Evolutionary conservation across 2,888 invertebrate genomes (phyloP).

Genomic region (Melangyna quadrimaculata): DNA sequence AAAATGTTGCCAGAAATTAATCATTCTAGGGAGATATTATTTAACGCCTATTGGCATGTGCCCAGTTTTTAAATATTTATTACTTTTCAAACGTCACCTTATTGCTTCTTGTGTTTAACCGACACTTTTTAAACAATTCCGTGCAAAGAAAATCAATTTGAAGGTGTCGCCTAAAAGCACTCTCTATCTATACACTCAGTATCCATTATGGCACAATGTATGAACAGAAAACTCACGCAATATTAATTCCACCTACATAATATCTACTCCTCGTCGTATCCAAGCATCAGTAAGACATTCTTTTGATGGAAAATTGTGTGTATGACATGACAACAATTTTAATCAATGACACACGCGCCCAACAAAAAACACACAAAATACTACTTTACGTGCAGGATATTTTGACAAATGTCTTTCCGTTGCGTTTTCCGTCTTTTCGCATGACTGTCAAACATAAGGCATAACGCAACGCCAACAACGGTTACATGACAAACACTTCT

Average conservation of each 20-base stretch:
- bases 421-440: conserved; percentile 42
- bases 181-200: not conserved
- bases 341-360: conserved; percentile 54
- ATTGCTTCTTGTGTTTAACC: conserved; percentile 17
- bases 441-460: conserved; percentile 62
- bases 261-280: not conserved
- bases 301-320: conserved; percentile 18
- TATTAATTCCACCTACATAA: not conserved
- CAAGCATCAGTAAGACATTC: not conserved
- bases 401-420: conserved; percentile 63
- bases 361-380: conserved; percentile 5
- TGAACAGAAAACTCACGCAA: conserved; percentile 47
- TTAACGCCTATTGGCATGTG: not conserved
- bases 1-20: not conserved
- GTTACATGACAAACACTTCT: conserved; percentile 70
- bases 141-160: conserved; percentile 55
- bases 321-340: conserved; percentile 26
- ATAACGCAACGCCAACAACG: conserved; percentile 40
- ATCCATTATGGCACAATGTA: conserved; percentile 39
- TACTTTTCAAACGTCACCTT: conserved; percentile 19
- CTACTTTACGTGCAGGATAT: conserved; percentile 7
- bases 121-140: conserved; percentile 6
- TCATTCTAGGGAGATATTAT: not conserved
- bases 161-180: conserved; percentile 36
- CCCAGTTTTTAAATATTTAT: not conserved